Conservation (phyloP, 2,113 vertebrate genomes). For the Petromus typicus region DNA sequence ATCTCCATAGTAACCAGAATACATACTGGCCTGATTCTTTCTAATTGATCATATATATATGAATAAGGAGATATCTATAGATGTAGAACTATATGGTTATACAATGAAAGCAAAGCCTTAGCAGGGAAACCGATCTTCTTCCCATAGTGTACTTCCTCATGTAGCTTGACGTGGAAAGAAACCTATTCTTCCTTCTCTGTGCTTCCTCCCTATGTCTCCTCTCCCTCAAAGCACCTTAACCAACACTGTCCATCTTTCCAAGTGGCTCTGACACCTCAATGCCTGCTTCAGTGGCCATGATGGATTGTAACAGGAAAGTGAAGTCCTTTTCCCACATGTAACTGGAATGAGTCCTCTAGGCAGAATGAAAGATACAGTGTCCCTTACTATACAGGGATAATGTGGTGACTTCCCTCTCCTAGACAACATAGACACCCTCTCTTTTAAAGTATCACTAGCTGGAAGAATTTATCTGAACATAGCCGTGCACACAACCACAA, state of each 20-base stretch:
- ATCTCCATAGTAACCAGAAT: conserved; percentile 83
- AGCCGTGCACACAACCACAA: not conserved
- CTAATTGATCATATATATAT: conserved; percentile 64
- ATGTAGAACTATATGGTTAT: not conserved
- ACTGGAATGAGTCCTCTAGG: too few relatives aligned
- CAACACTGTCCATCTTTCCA: not conserved
- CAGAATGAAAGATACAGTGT: too few relatives aligned
- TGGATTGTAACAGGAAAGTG: not conserved
- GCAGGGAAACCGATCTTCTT: conserved; percentile 32
- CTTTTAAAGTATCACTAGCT: conserved; percentile 50
- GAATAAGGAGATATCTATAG: not conserved
- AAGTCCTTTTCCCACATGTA: not conserved
- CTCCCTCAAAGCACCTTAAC: not conserved
- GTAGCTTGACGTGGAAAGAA: not conserved
- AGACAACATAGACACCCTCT: not conserved
- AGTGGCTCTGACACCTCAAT: not conserved
- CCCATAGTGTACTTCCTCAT: not conserved
- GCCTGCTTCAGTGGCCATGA: not conserved
- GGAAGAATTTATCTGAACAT: conserved; percentile 67
- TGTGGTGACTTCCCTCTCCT: not conserved
- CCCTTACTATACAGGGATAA: not conserved
- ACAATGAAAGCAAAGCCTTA: conserved; percentile 33
- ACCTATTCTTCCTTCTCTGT: not conserved
- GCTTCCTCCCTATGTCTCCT: not conserved
- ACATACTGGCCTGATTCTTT: conserved; percentile 61